Conservation (phyloP, 2,888 invertebrate species). For the Cerastoderma edule region DNA sequence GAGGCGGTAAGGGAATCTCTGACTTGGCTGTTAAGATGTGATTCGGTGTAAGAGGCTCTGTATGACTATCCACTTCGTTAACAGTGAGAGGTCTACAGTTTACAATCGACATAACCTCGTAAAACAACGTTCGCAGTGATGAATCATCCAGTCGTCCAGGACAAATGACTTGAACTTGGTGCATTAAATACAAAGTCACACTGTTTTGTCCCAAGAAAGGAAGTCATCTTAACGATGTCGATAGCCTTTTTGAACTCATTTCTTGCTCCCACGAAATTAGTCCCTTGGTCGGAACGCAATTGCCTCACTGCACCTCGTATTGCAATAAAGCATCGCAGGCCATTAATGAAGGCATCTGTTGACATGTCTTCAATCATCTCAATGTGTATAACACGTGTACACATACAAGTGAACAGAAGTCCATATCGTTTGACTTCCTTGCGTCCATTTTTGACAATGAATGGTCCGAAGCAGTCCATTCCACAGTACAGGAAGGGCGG, state of each 20-base stretch:
- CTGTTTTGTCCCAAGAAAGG: constrained; percentile 34
- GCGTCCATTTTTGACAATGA: constrained; percentile 67
- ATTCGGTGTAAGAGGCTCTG: constrained; percentile 47
- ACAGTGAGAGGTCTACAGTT: constrained; percentile 46
- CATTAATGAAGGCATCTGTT: constrained; percentile 65
- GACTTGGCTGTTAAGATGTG: constrained; percentile 46
- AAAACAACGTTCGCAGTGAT: constrained; percentile 40
- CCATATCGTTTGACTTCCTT: constrained; percentile 74
- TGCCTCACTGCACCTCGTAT: constrained; percentile 58
- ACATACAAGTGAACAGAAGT: constrained; percentile 77
- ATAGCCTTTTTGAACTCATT: constrained; percentile 46
- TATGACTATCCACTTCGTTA: constrained; percentile 29
- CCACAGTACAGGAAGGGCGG: constrained; percentile 76
- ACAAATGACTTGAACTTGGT: constrained; percentile 60
- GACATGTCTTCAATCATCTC: constrained; percentile 58
- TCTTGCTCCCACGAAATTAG: constrained; percentile 67
- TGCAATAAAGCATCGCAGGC: constrained; percentile 58
- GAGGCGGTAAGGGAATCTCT: constrained; percentile 37
- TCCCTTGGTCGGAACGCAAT: constrained; percentile 63
- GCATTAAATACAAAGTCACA: constrained; percentile 43
- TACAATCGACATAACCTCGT: constrained; percentile 40
- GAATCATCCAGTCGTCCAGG: constrained; percentile 39
- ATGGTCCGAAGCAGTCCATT: constrained; percentile 80
- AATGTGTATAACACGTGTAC: constrained; percentile 75
- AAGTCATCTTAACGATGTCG: constrained; percentile 9